phyloP scores from a whole-genome alignment of 2,888 invertebrate species.

The Leptinotarsa juncta region DNA sequence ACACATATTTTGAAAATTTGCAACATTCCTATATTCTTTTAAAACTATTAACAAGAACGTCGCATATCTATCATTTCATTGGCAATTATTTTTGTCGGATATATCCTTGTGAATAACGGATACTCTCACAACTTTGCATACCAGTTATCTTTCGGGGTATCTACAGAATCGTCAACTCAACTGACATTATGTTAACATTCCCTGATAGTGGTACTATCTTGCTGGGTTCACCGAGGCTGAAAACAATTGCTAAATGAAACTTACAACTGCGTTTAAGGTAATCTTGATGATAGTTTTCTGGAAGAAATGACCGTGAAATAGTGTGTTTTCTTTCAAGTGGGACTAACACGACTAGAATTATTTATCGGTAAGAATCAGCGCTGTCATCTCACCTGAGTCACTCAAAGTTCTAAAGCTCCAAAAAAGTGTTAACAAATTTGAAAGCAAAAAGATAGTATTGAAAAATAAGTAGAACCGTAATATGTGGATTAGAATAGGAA shows the following conservation, averaged over 20 bases:
- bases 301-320: constrained; percentile 42
- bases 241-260: constrained; percentile 48
- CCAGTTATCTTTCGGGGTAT: constrained; percentile 27
- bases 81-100: background rate
- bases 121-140: constrained; percentile 25
- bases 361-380: too few species aligned
- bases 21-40: too few species aligned
- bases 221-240: constrained; percentile 41
- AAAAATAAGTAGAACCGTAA: too few species aligned
- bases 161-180: constrained; percentile 43
- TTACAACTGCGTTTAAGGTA: constrained; percentile 37
- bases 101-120: constrained; percentile 6
- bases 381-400: too few species aligned
- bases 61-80: background rate
- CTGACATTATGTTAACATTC: constrained; percentile 44
- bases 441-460: too few species aligned
- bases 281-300: constrained; percentile 40
- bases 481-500: too few species aligned
- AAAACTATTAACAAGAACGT: too few species aligned
- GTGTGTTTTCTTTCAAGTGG: constrained; percentile 29
- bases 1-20: too few species aligned
- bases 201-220: constrained; percentile 31
- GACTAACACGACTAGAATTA: background rate
- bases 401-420: too few species aligned
- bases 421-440: too few species aligned